Conservation (phyloP, 2,888 invertebrate species). For the Sarcophaga variegata region DNA sequence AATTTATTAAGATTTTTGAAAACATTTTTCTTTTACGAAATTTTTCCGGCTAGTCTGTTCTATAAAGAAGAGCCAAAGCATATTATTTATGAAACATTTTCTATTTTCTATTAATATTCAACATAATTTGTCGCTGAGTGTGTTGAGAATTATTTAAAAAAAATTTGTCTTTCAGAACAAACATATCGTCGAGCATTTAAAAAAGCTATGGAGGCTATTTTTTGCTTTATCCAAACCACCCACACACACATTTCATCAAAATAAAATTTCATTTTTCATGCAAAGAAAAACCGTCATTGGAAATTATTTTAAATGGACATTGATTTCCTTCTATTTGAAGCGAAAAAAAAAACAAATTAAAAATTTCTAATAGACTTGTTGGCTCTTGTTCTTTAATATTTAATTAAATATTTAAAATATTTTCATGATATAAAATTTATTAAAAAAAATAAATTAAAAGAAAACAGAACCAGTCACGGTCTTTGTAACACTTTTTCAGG, state of each 20-base stretch:
- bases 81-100: constrained; percentile 9
- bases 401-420: neutral
- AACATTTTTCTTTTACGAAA: neutral
- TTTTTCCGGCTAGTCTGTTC: too few species aligned
- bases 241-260: neutral
- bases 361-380: constrained; percentile 9
- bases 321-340: constrained; percentile 2
- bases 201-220: neutral
- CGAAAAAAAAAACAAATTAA: neutral
- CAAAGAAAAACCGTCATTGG: constrained; percentile 1
- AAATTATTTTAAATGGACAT: constrained; percentile 5
- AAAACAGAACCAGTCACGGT: neutral
- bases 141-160: neutral
- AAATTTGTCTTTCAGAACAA: neutral
- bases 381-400: constrained; percentile 5
- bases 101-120: neutral
- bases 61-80: neutral
- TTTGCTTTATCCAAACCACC: constrained; percentile 7
- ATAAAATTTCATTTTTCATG: too few species aligned
- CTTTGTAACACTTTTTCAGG: constrained; percentile 21
- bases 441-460: neutral
- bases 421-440: neutral
- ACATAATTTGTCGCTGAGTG: constrained; percentile 7
- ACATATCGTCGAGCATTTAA: neutral
- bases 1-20: constrained; percentile 25